Evolutionary conservation across 2,797 vertebrate genomes (phyloP), one percentile per base, ranked within the genome.

Genomic region (Cynodonichthys magdalenae): DNA sequence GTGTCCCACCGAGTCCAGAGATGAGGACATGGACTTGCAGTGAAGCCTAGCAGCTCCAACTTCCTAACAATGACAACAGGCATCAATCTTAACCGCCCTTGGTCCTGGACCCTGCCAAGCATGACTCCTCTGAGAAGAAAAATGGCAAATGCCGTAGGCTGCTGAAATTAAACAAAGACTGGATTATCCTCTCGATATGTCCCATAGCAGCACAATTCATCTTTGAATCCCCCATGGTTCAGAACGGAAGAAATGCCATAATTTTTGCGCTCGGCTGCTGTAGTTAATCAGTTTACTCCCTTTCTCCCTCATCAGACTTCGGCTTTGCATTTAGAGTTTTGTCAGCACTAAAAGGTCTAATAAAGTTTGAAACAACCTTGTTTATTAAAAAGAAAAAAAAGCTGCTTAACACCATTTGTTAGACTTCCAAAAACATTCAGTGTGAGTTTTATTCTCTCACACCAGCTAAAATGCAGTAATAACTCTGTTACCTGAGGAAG

Each of bases 71-170:
- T 96, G 95, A 97, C 95, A 95, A 92, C 84, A 86, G 69, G 87
- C 95, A 97, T 97, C 94, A 96, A 96, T 97, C 96, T 96, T 96
- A 80, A 81, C 85, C 81, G 69, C 85, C 89, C 91, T 90, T 88
- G 92, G 82, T 85, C 82, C 77, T 82, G 77, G 92, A 92, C 81
- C 91, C 91, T 79, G 81, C 86, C 86, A 88, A 86, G 82, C 79
- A 18, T 41, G 57, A 78, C 70, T 87, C 77, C 80, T 74, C 71
- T 4, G 72, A 79, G 71, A 17, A 65, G 68, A 36, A 80, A 63
- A 74, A 80, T 77, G 69, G 41, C 18, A 17, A 72, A 71, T 78
- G 68, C 81, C 65, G 84, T 88, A 68, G 83, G 89, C 89, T 88
- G 85, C 76, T 88, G 79, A 73, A 90, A 81, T 90, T 70, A 87